Evolutionary conservation across 2,888 invertebrate genomes (phyloP), one percentile per base, ranked within the genome.

Genomic region (Stenodema calcarata): DNA sequence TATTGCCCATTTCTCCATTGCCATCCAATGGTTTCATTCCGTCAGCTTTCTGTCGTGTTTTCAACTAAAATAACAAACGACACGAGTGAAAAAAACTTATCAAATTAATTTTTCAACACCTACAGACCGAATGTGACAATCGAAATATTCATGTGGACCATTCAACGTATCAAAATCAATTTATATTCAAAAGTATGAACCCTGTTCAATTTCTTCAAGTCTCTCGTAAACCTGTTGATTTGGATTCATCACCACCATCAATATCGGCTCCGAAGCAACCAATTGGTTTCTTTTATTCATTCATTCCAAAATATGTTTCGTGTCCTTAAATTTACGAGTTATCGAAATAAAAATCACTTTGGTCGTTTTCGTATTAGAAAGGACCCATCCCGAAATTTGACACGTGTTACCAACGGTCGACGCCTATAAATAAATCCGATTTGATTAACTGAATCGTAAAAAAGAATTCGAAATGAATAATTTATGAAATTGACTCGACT

Each of bases 361-460:
- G 7, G 54, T 54, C 18, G 54, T 50, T 3, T 3, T 54, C 54
- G 54, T 54, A 54, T 54, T 54, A 18, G n/a, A 54, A 18, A 16
- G 44, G 54, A 16, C n/a, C n/a, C 44, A 16, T 44, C 44, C n/a
- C 54, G n/a, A 54, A 54, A 2, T 30, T 41, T 35, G 76, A 76
- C 76, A 76, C 76, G 76, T 76, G 76, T 41, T 41, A 41, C 14
- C 41, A n/a, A n/a, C 27, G 11, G 41, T 54, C 54, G n/a, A 18
- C 76, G 12, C 35, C 76, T 76, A 41, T 76, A 76, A 76, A 76
- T 76, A 76, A 41, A 76, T 76, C 76, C 27, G 76, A 76, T 76
- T 76, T 41, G 76, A 76, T 76, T 76, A 76, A 76, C 76, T 41
- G 76, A 41, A 76, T 76, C 76, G 41, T 76, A 76, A 76, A 76